Evolutionary conservation across 2,888 invertebrate species (phyloP).

Genomic region (Dolichopus griseipennis): DNA sequence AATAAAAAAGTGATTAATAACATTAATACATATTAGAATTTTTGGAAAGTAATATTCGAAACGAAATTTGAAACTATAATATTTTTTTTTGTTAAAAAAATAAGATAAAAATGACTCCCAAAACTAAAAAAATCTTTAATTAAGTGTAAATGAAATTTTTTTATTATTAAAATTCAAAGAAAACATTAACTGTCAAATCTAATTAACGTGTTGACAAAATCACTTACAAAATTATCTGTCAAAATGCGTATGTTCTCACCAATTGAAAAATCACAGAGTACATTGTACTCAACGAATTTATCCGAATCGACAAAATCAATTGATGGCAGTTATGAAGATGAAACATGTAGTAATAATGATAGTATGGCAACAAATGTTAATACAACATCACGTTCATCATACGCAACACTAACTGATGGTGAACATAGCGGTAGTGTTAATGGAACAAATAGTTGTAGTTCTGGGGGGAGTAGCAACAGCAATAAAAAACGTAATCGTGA

Average conservation of each 20-base stretch:
- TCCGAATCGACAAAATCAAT: slow-evolving; percentile 23
- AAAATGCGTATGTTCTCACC: slow-evolving; percentile 26
- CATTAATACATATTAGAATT: too few species aligned
- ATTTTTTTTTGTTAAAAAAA: too few species aligned
- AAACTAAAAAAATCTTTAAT: too few species aligned
- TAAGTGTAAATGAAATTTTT: too few species aligned
- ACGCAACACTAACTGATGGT: slow-evolving; percentile 17
- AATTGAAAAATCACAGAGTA: slow-evolving; percentile 25
- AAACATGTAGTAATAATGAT: slow-evolving; percentile 13
- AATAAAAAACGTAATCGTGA: slow-evolving; percentile 2
- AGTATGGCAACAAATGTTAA: slow-evolving; percentile 10
- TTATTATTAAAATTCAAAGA: too few species aligned
- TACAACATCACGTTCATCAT: slow-evolving; percentile 16
- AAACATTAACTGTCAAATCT: slow-evolving; percentile 16
- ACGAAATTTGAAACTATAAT: too few species aligned
- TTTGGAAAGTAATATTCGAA: too few species aligned
- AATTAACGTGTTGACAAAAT: background rate
- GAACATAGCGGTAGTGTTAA: background rate
- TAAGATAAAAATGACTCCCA: too few species aligned
- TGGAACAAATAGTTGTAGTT: background rate
- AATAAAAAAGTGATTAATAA: too few species aligned
- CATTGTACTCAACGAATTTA: slow-evolving; percentile 23
- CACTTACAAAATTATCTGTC: background rate
- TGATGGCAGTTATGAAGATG: slow-evolving; percentile 16
- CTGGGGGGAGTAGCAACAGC: slow-evolving; percentile 4